Conservation (phyloP, 2,113 vertebrate species). For the Nicator chloris region DNA sequence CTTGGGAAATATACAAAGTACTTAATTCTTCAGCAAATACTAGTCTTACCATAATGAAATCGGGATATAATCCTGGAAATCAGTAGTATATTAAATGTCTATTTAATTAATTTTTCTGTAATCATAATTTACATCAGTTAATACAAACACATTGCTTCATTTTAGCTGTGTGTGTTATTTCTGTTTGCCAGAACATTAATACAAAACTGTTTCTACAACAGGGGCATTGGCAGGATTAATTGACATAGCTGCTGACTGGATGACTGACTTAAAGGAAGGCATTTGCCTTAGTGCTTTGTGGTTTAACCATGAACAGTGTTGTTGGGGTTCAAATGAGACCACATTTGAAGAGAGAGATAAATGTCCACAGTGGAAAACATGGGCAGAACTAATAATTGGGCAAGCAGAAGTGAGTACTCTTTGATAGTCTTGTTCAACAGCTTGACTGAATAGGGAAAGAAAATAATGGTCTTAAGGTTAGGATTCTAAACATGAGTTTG, state of each 20-base stretch:
- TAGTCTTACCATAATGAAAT: neutral
- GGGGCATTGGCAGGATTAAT: slow-evolving; percentile 97
- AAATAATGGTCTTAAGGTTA: neutral
- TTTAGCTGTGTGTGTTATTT: neutral
- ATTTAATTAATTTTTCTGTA: neutral
- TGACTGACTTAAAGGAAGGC: slow-evolving; percentile 98
- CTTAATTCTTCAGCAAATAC: neutral
- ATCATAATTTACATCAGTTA: neutral
- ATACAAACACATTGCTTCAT: neutral
- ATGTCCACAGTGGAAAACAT: slow-evolving; percentile 98
- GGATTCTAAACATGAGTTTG: neutral
- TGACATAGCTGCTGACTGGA: slow-evolving; percentile 97
- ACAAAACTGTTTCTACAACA: slow-evolving; percentile 45
- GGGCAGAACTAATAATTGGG: slow-evolving; percentile 96
- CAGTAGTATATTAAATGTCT: neutral
- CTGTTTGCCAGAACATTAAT: neutral
- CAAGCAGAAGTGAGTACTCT: slow-evolving; percentile 88
- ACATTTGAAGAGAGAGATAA: slow-evolving; percentile 97
- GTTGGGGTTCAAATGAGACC: slow-evolving; percentile 95
- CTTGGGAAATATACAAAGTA: neutral
- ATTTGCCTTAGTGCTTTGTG: slow-evolving; percentile 95
- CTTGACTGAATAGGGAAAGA: neutral
- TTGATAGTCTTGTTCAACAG: neutral
- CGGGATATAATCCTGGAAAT: neutral
- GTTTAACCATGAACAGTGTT: slow-evolving; percentile 99